These are phyloP conservation scores for Dendronephthya gigantea DNA, from an alignment of 64 coral and sea anemone genomes.

Conservation along the genomic window DNA sequence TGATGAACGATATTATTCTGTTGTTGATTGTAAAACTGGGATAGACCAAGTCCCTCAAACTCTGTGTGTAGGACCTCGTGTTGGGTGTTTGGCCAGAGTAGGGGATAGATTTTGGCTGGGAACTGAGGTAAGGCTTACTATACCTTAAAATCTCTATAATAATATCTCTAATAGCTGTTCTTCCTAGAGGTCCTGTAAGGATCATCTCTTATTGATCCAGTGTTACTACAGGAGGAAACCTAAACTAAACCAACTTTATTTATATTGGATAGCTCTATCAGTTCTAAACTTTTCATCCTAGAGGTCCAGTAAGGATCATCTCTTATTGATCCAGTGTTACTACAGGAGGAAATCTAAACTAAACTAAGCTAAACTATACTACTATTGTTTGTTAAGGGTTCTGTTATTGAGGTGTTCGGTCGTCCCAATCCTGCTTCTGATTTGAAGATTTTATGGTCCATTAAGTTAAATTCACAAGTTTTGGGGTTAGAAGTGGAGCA, in stretches of 20 bases:
- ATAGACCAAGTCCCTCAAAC: conserved; percentile 48
- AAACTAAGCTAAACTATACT: background rate
- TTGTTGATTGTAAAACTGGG: conserved; percentile 80
- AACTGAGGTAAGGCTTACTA: conserved; percentile 52
- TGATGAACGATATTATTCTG: conserved; percentile 57
- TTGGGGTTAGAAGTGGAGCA: conserved; percentile 57
- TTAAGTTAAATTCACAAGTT: conserved; percentile 64
- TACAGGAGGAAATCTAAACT: no score
- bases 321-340: no score
- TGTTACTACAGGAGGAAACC: no score
- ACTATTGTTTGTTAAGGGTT: conserved; percentile 34
- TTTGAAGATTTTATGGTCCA: conserved; percentile 53
- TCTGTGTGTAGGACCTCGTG: conserved; percentile 63
- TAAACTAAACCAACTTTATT: no score
- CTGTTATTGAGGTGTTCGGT: conserved; percentile 81
- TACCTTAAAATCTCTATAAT: background rate
- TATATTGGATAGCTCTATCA: no score
- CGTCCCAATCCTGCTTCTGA: conserved; percentile 44
- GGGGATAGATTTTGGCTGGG: conserved; percentile 78
- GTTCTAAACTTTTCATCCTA: no score
- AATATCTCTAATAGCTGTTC: no score
- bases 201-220: no score
- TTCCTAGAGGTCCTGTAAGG: no score
- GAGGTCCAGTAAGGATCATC: no score
- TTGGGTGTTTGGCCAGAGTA: conserved; percentile 71